Base-by-base conservation (phyloP, 2,888 invertebrate genomes). In the Malthinus flaveolus region DNA sequence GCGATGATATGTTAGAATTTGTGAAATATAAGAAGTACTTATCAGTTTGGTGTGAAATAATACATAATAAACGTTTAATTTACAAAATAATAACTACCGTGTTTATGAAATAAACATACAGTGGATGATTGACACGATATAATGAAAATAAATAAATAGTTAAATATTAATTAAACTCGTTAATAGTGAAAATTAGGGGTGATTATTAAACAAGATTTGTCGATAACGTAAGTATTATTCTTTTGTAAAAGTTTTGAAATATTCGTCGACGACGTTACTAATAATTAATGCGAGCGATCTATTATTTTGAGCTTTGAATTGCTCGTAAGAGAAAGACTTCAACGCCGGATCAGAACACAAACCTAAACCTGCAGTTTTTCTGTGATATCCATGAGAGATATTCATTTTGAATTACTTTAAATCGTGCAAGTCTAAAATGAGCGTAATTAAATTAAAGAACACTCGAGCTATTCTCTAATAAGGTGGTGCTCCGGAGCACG, bases 41-140 rank as follows among this genome's bases (percentile, higher is more conserved):
- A 78, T 75, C 78, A 72, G 73, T 75, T 73, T 76, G 71, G 79
- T 79, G 79, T 78, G 78, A 79, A 79, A 78, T 75, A 77, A 74
- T 73, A 72, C 73, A 76, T 75, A 78, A 77, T 78, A 76, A 77
- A 70, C 74, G 74, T 68, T 76, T 72, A 78, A 78, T 78, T 78
- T 75, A 78, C 76, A 73, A 74, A 72, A 73, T 73, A 71, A 69
- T 69, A 69, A 63, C 64, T 56, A 62, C 72, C 68, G 73, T 73
- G 73, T 70, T 72, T 73, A 73, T 75, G 68, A 72, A 74, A 75
- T 73, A 72, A 74, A 69, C 71, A 73, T 71, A 70, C 67, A 66
- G 68, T 67, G 66, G 62, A 65, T 73, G 73, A 75, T 73, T 74
- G 73, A 69, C 70, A 69, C 68, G 59, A 49, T 54, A 13, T 54